Evolutionary conservation across 2,113 vertebrate genomes (phyloP), one percentile per base, ranked within the genome.

Genomic region (Tragelaphus imberbis): DNA sequence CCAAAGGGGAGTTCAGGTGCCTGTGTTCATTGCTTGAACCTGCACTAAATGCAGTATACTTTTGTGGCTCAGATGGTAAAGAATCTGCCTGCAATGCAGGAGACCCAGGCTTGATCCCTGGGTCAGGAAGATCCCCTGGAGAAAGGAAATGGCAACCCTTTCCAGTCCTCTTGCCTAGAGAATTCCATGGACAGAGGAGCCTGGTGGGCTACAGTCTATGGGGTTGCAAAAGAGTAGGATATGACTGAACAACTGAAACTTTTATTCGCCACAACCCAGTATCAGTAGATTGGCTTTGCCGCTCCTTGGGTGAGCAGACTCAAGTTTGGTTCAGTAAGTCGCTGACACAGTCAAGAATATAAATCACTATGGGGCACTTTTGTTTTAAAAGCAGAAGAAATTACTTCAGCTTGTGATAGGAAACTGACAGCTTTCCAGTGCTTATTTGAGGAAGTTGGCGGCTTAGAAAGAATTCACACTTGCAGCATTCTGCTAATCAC

Each of bases 311-410:
- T 1, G 21, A 84, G 53, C 7, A 27, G 33, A 84, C 21, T 23
- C 53, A 56, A 56, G 53, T 56, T 84, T 1, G 1, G 21, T 36
- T 56, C 53, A 40, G 49, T 63, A 44, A 93, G 33, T 16, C 61
- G 40, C 91, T 92, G 61, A 94, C 71, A 86, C 13, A 75, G 30
- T 49, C 81, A 49, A 92, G 61, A 80, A 27, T 61, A 2, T 58
- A 93, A 88, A 36, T 79, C 63, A 71, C 25, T 27, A 47, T 25
- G 23, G 36, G 28, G 25, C 15, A 55, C 5, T 95, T 93, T 91
- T 25, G 40, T 75, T 88, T 94, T 84, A 71, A 91, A 95, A 88
- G 49, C 14, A 89, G 58, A 71, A 96, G 92, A 94, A 80, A 96
- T 79, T 33, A 44, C 12, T 84, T 88, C 25, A 65, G 16, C 33